A percentile compares a stretch with the other conserved stretches of the same genome.
phyloP scores from a whole-genome alignment of 2,113 vertebrate species.

The Recurvirostra avosetta region DNA sequence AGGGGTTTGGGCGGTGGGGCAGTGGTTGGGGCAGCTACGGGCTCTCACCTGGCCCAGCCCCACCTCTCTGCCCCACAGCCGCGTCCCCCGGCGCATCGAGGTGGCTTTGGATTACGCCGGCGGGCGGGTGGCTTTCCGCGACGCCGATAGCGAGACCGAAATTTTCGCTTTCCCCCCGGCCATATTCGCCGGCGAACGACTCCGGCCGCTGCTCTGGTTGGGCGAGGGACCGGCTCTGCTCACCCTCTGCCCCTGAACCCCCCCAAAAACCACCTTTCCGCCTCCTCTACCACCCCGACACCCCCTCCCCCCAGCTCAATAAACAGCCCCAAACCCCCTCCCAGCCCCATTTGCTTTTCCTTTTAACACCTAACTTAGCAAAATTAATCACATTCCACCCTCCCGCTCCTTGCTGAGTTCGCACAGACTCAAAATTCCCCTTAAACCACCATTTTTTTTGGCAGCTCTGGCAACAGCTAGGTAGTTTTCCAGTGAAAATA shows the following conservation, averaged over 20 bases:
- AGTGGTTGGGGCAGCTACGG: background rate
- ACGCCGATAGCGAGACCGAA: too few relatives aligned
- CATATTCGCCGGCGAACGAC: fast-evolving
- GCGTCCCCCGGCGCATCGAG: fast-evolving
- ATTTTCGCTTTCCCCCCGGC: background rate
- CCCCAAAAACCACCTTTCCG: background rate
- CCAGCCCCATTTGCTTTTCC: fast-evolving
- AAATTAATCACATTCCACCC: background rate
- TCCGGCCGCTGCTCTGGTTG: background rate
- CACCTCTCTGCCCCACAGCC: fast-evolving
- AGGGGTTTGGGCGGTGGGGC: background rate
- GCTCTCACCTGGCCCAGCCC: background rate
- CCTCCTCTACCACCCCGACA: background rate
- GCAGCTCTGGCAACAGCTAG: background rate
- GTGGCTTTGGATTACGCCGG: background rate
- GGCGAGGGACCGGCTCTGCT: background rate
- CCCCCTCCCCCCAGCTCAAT: background rate
- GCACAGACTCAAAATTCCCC: background rate
- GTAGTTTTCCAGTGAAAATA: background rate
- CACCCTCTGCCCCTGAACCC: background rate
- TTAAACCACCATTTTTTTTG: background rate
- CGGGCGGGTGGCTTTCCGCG: fast-evolving
- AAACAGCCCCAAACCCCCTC: background rate
- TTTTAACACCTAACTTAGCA: background rate
- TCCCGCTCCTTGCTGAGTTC: background rate